These are phyloP conservation scores for Bellardia bayeri DNA, from an alignment of 2,888 invertebrate genomes.

Conservation along the genomic window DNA sequence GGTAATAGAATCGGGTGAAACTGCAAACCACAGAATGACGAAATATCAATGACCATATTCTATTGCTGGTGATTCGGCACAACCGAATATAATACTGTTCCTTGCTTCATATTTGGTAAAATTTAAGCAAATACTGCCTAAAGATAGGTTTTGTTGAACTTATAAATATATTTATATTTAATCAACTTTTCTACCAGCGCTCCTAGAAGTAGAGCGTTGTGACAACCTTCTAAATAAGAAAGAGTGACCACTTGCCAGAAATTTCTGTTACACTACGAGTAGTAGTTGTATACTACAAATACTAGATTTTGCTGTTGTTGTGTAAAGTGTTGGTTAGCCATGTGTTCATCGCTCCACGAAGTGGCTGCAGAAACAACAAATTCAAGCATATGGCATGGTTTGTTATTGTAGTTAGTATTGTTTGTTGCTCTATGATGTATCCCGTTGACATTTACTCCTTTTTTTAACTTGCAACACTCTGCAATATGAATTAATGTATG, in stretches of 20 bases:
- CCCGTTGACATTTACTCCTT: conserved; percentile 66
- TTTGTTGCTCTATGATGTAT: conserved; percentile 46
- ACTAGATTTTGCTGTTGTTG: conserved; percentile 1
- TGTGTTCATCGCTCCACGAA: conserved; percentile 13
- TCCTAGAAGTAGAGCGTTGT: background rate
- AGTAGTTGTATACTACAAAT: background rate
- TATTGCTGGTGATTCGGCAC: too few species aligned
- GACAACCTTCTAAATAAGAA: background rate
- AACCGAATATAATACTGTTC: too few species aligned
- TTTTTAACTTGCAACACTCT: conserved; percentile 27
- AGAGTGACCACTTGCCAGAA: conserved; percentile 33
- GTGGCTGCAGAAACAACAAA: conserved; percentile 9
- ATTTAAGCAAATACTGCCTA: background rate
- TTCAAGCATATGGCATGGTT: conserved; percentile 22
- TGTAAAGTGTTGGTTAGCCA: conserved; percentile 27
- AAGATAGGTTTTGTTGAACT: too few species aligned
- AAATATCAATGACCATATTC: too few species aligned
- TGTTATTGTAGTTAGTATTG: background rate
- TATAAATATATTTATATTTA: background rate
- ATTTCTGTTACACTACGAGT: background rate
- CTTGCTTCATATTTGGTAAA: too few species aligned
- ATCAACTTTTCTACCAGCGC: background rate
- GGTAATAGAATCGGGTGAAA: too few species aligned
- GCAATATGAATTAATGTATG: conserved; percentile 11
- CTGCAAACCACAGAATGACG: too few species aligned